phyloP scores from a whole-genome alignment of 2,113 vertebrate genomes.

The Kobus ellipsiprymnus region DNA sequence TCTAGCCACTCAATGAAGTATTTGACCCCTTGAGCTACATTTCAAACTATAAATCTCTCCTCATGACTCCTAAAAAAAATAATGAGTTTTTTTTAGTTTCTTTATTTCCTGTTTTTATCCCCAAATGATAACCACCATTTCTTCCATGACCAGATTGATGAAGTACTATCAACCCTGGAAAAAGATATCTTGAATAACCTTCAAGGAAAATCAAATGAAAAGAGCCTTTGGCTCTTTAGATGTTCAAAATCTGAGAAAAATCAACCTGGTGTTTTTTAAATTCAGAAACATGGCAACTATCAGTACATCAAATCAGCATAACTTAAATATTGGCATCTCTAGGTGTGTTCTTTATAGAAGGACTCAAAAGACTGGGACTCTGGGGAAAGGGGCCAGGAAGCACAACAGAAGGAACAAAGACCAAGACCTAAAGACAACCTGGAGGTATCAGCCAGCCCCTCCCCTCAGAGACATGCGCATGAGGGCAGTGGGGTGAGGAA shows the following conservation, averaged over 20 bases:
- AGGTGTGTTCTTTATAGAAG: neutral
- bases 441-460: too few relatives aligned
- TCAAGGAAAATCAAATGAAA: neutral
- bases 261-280: constrained; percentile 5
- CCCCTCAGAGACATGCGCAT: too few relatives aligned
- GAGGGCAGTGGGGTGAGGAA: too few relatives aligned
- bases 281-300: neutral
- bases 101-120: neutral
- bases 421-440: neutral
- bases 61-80: neutral
- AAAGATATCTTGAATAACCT: neutral
- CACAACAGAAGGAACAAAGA: neutral
- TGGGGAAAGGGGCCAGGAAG: neutral
- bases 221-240: neutral
- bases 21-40: neutral
- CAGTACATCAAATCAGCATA: neutral
- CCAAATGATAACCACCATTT: neutral
- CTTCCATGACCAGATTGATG: neutral
- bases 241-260: constrained; percentile 21
- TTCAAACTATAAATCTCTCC: neutral
- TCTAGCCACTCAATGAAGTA: neutral
- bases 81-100: neutral
- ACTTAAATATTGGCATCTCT: neutral
- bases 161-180: neutral
- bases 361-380: neutral